phyloP scores from a whole-genome alignment of 2,113 vertebrate species.

The Furnarius figulus region DNA sequence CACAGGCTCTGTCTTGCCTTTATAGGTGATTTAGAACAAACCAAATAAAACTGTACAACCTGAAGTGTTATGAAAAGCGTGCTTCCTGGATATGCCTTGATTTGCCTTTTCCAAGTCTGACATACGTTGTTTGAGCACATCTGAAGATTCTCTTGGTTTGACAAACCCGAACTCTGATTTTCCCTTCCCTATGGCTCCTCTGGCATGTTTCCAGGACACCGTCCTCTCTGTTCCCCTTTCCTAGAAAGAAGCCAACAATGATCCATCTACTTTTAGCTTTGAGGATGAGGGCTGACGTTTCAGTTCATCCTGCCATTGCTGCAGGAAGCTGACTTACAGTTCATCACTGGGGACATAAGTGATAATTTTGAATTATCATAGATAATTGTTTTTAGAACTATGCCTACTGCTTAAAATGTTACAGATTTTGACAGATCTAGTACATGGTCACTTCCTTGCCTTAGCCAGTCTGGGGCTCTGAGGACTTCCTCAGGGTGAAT shows the following conservation, averaged over 20 bases:
- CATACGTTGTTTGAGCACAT: accelerated
- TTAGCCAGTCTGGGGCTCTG: not conserved
- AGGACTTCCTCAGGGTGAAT: not conserved
- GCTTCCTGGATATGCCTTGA: not conserved
- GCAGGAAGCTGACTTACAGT: not conserved
- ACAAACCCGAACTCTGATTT: not conserved
- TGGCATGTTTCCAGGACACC: not conserved
- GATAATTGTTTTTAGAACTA: not conserved
- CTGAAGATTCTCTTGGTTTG: not conserved
- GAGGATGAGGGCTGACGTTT: not conserved
- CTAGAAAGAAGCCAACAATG: not conserved
- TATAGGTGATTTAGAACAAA: not conserved
- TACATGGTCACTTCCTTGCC: not conserved
- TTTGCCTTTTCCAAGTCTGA: not conserved
- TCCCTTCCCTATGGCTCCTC: accelerated
- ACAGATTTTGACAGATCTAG: not conserved
- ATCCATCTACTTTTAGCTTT: not conserved
- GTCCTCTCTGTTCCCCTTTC: not conserved
- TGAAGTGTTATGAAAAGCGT: not conserved
- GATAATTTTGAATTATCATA: not conserved
- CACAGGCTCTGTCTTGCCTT: not conserved
- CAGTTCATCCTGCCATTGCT: not conserved
- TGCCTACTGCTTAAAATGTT: not conserved
- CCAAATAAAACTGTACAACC: not conserved
- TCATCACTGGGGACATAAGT: not conserved